Evolutionary conservation across 1,140 invertebrate species (phyloP).

Genomic region (Diabrotica undecimpunctata): DNA sequence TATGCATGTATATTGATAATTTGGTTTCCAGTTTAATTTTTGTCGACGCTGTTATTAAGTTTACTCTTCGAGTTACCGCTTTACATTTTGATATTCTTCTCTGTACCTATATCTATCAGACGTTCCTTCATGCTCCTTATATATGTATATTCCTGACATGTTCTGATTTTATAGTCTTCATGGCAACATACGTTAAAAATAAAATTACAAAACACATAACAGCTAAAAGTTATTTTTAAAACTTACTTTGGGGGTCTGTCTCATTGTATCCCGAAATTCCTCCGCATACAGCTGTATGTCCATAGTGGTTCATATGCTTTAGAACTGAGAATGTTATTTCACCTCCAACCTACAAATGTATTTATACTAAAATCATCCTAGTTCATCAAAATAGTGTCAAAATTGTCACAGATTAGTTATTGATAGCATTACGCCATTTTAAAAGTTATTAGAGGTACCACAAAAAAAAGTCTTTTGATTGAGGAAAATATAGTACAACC

Average conservation of each 20-base stretch:
- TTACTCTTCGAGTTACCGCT: too few relatives aligned
- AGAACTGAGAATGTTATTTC: constrained; percentile 60
- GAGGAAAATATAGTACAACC: too few relatives aligned
- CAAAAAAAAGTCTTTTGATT: too few relatives aligned
- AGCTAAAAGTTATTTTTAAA: background rate
- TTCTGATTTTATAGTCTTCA: background rate
- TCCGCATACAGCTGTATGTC: constrained; percentile 61
- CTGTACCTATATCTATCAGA: too few relatives aligned
- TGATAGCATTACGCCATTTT: background rate
- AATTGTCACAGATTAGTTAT: background rate
- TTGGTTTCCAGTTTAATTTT: too few relatives aligned
- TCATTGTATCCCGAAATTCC: constrained; percentile 59
- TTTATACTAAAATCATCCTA: constrained; percentile 36
- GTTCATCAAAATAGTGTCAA: background rate
- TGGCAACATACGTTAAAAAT: background rate
- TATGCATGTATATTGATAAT: too few relatives aligned
- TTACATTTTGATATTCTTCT: too few relatives aligned
- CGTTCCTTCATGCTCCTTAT: too few relatives aligned
- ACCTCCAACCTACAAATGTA: constrained; percentile 51
- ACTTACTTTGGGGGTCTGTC: constrained; percentile 43
- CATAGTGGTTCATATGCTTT: constrained; percentile 58
- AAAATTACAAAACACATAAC: background rate
- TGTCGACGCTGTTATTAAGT: too few relatives aligned
- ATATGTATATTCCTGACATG: too few relatives aligned
- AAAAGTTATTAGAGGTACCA: too few relatives aligned